phyloP scores from a whole-genome alignment of 2,113 vertebrate species.

The Marmota flaviventris region DNA sequence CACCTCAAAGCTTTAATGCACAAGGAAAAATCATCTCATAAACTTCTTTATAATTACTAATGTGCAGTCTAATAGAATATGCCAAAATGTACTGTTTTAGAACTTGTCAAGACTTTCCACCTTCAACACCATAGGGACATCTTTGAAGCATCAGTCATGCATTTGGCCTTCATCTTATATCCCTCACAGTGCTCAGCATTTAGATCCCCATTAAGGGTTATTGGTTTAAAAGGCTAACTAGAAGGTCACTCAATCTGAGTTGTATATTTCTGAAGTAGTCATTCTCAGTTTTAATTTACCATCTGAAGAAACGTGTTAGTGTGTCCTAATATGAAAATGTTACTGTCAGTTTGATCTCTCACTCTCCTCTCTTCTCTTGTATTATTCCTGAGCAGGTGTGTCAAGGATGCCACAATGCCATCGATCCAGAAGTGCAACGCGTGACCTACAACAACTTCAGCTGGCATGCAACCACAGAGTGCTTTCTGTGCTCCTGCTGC shows the following conservation, averaged over 20 bases:
- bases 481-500: slow-evolving; percentile 97
- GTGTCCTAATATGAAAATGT: neutral
- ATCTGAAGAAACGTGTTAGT: neutral
- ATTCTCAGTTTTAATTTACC: neutral
- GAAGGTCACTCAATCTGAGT: neutral
- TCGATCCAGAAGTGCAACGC: slow-evolving; percentile 96
- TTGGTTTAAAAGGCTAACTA: neutral
- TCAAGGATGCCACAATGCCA: slow-evolving; percentile 92
- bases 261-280: neutral
- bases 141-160: neutral
- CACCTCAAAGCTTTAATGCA: slow-evolving; percentile 18
- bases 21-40: slow-evolving; percentile 32
- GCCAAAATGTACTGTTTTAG: neutral
- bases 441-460: slow-evolving; percentile 95
- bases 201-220: neutral
- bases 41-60: neutral
- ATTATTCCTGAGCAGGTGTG: slow-evolving; percentile 90
- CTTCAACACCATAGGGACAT: neutral
- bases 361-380: slow-evolving; percentile 15
- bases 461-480: slow-evolving; percentile 94
- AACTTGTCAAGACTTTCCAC: neutral
- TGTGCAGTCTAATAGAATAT: neutral
- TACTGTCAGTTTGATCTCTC: neutral
- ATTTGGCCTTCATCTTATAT: neutral
- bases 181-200: neutral